Evolutionary conservation across 2,888 invertebrate genomes (phyloP), one percentile per base, ranked within the genome.

Genomic region (Caenorhabditis imperialis): DNA sequence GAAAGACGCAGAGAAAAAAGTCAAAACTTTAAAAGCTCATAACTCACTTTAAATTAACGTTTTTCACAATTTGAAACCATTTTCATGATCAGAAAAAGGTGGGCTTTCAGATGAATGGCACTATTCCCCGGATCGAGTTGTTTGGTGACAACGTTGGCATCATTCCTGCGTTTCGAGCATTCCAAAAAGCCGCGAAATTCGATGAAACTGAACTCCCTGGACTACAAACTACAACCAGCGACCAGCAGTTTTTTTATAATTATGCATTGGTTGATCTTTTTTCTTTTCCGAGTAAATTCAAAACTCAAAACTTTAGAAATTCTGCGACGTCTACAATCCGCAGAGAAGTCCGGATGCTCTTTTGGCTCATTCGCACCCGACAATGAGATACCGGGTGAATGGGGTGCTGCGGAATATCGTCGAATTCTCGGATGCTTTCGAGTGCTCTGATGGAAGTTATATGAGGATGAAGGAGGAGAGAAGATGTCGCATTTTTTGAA

Each of bases 21-120:
- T n/a, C n/a, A n/a, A n/a, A n/a, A n/a, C n/a, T n/a, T n/a, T n/a
- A n/a, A n/a, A n/a, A n/a, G n/a, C n/a, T n/a, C n/a, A n/a, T n/a
- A n/a, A n/a, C n/a, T n/a, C n/a, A n/a, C n/a, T n/a, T n/a, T n/a
- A n/a, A n/a, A n/a, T n/a, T n/a, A 20, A n/a, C 30, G n/a, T 16
- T 35, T 47, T 33, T 16, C 12, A 5, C 3, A 48, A 30, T 30
- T 18, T n/a, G 18, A 30, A n/a, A 30, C 14, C 4, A 33, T 25
- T 62, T 69, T 69, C 10, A n/a, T n/a, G n/a, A n/a, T n/a, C n/a
- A n/a, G n/a, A n/a, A n/a, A n/a, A n/a, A n/a, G n/a, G n/a, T n/a
- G n/a, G n/a, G n/a, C n/a, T n/a, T n/a, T n/a, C 60, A 69, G 69
- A 60, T 53, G 53, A 60, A 60, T 22, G 69, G 69, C 8, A 47